Conservation (phyloP, 2,797 vertebrate species). For the Botia kubotai region DNA sequence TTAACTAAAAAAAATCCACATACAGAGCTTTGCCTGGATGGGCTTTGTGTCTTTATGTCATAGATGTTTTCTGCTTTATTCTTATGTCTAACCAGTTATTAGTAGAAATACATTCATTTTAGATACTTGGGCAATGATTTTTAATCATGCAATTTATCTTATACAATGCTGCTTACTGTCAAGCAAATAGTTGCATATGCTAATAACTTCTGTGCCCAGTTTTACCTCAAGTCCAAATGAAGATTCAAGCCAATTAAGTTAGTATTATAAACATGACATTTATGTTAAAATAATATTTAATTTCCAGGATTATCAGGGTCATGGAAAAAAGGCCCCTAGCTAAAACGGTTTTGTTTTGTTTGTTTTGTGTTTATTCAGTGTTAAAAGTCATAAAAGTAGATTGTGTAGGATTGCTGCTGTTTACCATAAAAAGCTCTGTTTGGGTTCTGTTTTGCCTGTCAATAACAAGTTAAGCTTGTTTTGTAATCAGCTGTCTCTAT, state of each 20-base stretch:
- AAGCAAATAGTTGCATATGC: constrained; percentile 65
- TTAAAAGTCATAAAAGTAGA: constrained; percentile 55
- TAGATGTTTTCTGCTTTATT: constrained; percentile 16
- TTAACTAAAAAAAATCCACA: constrained; percentile 23
- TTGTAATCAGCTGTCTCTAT: constrained; percentile 57
- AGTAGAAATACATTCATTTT: constrained; percentile 50
- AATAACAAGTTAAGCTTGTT: constrained; percentile 62
- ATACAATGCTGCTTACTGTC: constrained; percentile 68
- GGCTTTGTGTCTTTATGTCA: constrained; percentile 28
- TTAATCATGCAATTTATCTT: constrained; percentile 49
- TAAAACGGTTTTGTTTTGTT: constrained; percentile 37
- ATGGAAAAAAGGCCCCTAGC: constrained; percentile 32
- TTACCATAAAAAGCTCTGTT: constrained; percentile 61
- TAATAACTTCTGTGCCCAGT: constrained; percentile 53
- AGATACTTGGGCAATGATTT: constrained; percentile 43
- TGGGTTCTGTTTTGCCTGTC: constrained; percentile 60
- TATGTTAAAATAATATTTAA: constrained; percentile 10
- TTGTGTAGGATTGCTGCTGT: constrained; percentile 63
- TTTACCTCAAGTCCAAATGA: constrained; percentile 65
- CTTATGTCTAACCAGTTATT: constrained; percentile 26
- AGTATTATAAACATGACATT: constrained; percentile 23
- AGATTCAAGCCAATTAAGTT: constrained; percentile 47
- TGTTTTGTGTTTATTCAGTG: constrained; percentile 54
- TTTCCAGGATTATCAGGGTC: constrained; percentile 35
- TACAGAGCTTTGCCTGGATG: constrained; percentile 32